A percentile compares a stretch with the other conserved stretches of the same genome.
Evolutionary conservation across 2,113 vertebrate species (phyloP).

Genomic region (Lepisosteus oculatus): DNA sequence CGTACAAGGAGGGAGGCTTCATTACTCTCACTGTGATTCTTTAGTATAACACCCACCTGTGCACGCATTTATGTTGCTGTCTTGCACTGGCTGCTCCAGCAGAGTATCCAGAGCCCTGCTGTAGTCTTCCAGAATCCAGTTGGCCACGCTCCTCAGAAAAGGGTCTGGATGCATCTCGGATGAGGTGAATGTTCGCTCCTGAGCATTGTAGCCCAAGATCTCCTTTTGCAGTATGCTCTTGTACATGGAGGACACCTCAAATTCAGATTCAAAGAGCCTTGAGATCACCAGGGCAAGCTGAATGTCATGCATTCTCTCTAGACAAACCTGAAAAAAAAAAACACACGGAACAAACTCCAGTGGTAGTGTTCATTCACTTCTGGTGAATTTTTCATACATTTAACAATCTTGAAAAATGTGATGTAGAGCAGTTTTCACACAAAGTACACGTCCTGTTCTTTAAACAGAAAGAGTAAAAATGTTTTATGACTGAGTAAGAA

Average conservation of each 20-base stretch:
- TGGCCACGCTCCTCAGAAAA: constrained; percentile 91
- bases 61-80: too few species aligned
- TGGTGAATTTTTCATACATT: constrained; percentile 3
- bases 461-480: too few species aligned
- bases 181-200: constrained; percentile 51
- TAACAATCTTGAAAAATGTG: background rate
- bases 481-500: too few species aligned
- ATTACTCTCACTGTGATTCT: too few species aligned
- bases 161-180: constrained; percentile 75
- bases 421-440: constrained; percentile 1
- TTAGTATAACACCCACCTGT: too few species aligned
- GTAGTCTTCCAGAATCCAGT: constrained; percentile 94
- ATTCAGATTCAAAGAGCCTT: constrained; percentile 89
- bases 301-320: constrained; percentile 92
- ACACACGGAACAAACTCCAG: background rate
- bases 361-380: background rate
- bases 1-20: too few species aligned
- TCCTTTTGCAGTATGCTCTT: constrained; percentile 85
- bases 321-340: constrained; percentile 73
- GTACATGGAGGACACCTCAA: constrained; percentile 83
- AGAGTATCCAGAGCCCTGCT: constrained; percentile 85
- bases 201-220: constrained; percentile 74
- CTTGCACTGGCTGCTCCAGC: constrained; percentile 65
- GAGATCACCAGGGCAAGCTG: constrained; percentile 92
- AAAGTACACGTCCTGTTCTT: too few species aligned